A percentile compares a stretch with the other conserved stretches of the same genome.
phyloP scores from a whole-genome alignment of 2,113 vertebrate genomes.

The Platysteira castanea region DNA sequence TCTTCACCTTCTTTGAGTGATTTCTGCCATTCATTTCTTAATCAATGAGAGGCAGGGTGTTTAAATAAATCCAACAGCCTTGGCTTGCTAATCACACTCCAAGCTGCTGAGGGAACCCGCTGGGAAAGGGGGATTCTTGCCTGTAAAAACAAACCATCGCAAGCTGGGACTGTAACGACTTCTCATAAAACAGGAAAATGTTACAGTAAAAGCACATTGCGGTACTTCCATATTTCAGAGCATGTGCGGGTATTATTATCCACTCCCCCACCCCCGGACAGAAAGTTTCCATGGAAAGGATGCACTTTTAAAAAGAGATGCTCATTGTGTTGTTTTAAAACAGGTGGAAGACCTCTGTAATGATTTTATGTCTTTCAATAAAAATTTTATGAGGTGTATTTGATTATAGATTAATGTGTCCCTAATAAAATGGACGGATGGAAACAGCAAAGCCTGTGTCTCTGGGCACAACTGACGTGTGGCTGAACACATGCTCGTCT shows the following conservation, averaged over 20 bases:
- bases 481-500: constrained; percentile 6
- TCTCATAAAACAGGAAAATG: constrained; percentile 62
- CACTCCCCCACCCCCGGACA: not conserved
- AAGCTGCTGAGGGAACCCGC: constrained; percentile 53
- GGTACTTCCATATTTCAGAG: constrained; percentile 58
- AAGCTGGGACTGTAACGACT: constrained; percentile 57
- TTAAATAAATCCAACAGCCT: constrained; percentile 61
- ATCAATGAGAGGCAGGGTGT: constrained; percentile 57
- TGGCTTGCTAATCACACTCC: constrained; percentile 45
- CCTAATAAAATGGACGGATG: constrained; percentile 89
- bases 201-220: constrained; percentile 65
- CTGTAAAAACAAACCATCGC: constrained; percentile 61
- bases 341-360: constrained; percentile 89
- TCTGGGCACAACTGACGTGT: constrained; percentile 30
- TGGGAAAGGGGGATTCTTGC: constrained; percentile 56
- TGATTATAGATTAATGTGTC: constrained; percentile 96
- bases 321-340: constrained; percentile 77
- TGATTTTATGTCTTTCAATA: constrained; percentile 97
- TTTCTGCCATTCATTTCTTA: constrained; percentile 64
- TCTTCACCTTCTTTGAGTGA: constrained; percentile 66
- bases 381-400: constrained; percentile 98
- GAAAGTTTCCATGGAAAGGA: constrained; percentile 40
- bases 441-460: constrained; percentile 71
- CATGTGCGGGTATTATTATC: constrained; percentile 30
- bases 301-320: constrained; percentile 11